A percentile compares a stretch with the other conserved stretches of the same genome.
Evolutionary conservation across 2,888 invertebrate genomes (phyloP).

Genomic region (Cyclophora albipunctata): DNA sequence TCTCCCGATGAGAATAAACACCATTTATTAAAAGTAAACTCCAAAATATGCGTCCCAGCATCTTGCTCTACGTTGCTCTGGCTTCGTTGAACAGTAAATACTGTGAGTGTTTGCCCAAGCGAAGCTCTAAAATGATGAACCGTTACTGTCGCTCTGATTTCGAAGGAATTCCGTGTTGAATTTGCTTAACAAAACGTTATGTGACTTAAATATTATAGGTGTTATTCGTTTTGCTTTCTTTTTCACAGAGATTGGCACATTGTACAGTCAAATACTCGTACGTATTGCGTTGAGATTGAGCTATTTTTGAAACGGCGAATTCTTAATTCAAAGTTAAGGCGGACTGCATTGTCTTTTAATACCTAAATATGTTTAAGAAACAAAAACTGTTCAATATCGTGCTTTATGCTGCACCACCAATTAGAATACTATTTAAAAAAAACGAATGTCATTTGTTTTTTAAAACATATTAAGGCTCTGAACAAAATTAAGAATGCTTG

Average conservation of each 20-base stretch:
- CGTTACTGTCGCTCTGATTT: constrained; percentile 69
- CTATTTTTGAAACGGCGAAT: not conserved
- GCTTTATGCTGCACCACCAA: too few species aligned
- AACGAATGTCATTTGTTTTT: too few species aligned
- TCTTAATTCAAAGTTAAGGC: too few species aligned
- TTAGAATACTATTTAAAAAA: too few species aligned
- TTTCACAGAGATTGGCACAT: too few species aligned
- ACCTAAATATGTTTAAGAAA: not conserved
- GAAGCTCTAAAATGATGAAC: constrained; percentile 60
- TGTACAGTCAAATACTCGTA: too few species aligned
- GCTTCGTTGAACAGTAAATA: constrained; percentile 47
- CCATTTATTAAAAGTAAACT: constrained; percentile 36
- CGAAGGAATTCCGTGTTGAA: constrained; percentile 35
- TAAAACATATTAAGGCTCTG: too few species aligned
- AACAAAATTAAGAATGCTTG: too few species aligned
- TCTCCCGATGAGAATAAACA: constrained; percentile 50
- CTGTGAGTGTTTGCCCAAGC: constrained; percentile 60
- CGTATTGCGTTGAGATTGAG: not conserved
- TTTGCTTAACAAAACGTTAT: constrained; percentile 30
- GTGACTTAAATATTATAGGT: constrained; percentile 7
- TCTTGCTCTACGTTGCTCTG: constrained; percentile 25
- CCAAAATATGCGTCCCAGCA: constrained; percentile 36
- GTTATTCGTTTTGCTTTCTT: too few species aligned
- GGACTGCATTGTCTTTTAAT: too few species aligned
- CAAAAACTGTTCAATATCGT: too few species aligned